Conservation (phyloP, 2,888 invertebrate species). For the Drosophila anomelani region DNA sequence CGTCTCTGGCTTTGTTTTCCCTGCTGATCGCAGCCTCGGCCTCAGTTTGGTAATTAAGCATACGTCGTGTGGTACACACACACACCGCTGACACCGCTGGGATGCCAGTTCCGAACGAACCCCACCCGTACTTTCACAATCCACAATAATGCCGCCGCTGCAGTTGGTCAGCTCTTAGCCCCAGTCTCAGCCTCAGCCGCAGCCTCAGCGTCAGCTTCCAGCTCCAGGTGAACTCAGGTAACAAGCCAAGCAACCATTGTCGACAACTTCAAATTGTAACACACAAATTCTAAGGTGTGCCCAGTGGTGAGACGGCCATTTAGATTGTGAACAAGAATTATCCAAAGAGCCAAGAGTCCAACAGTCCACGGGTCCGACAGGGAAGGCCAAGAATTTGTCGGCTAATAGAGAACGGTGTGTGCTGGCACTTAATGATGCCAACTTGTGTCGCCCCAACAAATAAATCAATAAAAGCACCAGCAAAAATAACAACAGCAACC, state of each 20-base stretch:
- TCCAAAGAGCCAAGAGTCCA: slow-evolving; percentile 50
- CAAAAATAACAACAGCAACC: slow-evolving; percentile 14
- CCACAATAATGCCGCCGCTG: slow-evolving; percentile 55
- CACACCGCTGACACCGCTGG: slow-evolving; percentile 53
- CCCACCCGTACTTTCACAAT: slow-evolving; percentile 74
- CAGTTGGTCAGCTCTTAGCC: slow-evolving; percentile 67
- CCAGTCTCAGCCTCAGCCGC: slow-evolving; percentile 10
- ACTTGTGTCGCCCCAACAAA: slow-evolving; percentile 65
- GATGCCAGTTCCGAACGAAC: slow-evolving; percentile 57
- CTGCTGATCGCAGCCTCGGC: slow-evolving; percentile 56
- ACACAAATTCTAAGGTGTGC: slow-evolving; percentile 79
- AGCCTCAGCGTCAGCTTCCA: slow-evolving; percentile 40
- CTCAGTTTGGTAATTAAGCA: slow-evolving; percentile 74
- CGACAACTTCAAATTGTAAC: slow-evolving; percentile 80
- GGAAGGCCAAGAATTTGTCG: slow-evolving; percentile 80
- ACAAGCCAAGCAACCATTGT: slow-evolving; percentile 62
- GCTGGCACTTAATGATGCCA: slow-evolving; percentile 78
- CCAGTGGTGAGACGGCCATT: slow-evolving; percentile 71
- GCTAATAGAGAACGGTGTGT: slow-evolving; percentile 79
- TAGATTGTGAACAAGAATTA: slow-evolving; percentile 80
- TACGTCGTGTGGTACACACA: slow-evolving; percentile 80
- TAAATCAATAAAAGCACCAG: slow-evolving; percentile 48
- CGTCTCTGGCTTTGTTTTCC: slow-evolving; percentile 56
- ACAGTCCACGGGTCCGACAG: slow-evolving; percentile 58
- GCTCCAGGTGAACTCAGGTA: slow-evolving; percentile 27